Conservation (phyloP, 2,113 vertebrate species). For the Recurvirostra avosetta region DNA sequence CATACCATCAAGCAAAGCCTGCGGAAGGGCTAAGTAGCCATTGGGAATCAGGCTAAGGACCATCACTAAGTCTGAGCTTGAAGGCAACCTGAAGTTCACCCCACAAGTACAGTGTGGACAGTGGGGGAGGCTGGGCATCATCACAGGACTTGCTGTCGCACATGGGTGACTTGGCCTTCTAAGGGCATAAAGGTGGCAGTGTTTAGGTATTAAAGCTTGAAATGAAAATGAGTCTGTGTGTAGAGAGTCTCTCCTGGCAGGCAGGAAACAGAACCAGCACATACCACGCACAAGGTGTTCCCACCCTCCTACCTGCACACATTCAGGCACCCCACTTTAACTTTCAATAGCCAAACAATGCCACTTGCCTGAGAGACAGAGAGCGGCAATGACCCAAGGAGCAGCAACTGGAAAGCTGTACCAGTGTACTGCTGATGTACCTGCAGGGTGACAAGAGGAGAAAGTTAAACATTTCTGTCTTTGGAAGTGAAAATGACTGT, state of each 20-base stretch:
- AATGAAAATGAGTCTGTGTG: neutral
- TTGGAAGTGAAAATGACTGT: neutral
- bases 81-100: neutral
- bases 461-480: neutral
- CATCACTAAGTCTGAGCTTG: neutral
- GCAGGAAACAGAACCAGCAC: neutral
- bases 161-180: neutral
- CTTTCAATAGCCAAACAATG: neutral
- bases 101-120: neutral
- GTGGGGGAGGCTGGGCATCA: neutral
- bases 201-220: neutral
- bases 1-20: neutral
- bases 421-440: neutral
- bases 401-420: neutral
- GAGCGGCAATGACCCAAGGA: neutral
- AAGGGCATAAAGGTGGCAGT: neutral
- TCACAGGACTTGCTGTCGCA: fast-evolving
- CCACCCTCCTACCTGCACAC: too few relatives aligned
- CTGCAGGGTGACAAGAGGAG: neutral
- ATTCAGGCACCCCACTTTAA: neutral
- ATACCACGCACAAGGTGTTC: neutral
- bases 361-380: neutral
- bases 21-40: neutral
- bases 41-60: neutral
- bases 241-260: neutral